Percentiles rank a stretch among this genome's conserved stretches.
Conservation (phyloP, 2,888 invertebrate genomes). For the Drosophila siamana region DNA sequence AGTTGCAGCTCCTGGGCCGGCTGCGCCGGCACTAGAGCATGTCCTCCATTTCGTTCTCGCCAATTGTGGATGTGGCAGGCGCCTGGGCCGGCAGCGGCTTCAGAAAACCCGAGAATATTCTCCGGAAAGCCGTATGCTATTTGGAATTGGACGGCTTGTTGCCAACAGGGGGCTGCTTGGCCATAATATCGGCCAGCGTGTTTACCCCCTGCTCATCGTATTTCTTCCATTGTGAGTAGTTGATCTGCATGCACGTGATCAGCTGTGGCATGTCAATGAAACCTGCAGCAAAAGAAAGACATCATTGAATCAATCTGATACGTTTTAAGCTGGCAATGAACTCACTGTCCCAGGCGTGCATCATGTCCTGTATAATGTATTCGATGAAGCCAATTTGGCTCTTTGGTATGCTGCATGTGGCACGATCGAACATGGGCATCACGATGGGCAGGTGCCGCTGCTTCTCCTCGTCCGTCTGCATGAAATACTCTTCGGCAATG, state of each 20-base stretch:
- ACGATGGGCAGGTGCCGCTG: slow-evolving; percentile 95
- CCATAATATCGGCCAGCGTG: slow-evolving; percentile 89
- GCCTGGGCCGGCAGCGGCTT: slow-evolving; percentile 83
- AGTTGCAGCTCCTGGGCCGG: slow-evolving; percentile 53
- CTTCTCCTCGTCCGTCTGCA: slow-evolving; percentile 99
- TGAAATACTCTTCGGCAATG: slow-evolving; percentile 99
- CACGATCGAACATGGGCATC: slow-evolving; percentile 99
- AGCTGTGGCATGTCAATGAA: slow-evolving; percentile 97
- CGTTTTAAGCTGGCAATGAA: not conserved
- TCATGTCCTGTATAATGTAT: slow-evolving; percentile 98
- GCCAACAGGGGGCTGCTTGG: slow-evolving; percentile 84
- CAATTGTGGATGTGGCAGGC: slow-evolving; percentile 80
- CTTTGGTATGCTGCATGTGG: slow-evolving; percentile 97
- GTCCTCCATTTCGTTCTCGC: slow-evolving; percentile 80
- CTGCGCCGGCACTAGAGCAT: slow-evolving; percentile 73
- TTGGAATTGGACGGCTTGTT: slow-evolving; percentile 79
- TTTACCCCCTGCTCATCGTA: slow-evolving; percentile 91
- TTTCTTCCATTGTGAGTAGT: slow-evolving; percentile 96
- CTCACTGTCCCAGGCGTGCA: slow-evolving; percentile 97
- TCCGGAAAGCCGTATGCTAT: slow-evolving; percentile 85
- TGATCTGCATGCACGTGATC: slow-evolving; percentile 92
- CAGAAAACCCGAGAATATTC: slow-evolving; percentile 83
- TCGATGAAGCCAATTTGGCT: slow-evolving; percentile 99
- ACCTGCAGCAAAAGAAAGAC: slow-evolving; percentile 86
- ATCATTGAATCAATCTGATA: not conserved